phyloP scores from a whole-genome alignment of 35 echinoderm and acorn worm genomes.

The Ptychodera flava region DNA sequence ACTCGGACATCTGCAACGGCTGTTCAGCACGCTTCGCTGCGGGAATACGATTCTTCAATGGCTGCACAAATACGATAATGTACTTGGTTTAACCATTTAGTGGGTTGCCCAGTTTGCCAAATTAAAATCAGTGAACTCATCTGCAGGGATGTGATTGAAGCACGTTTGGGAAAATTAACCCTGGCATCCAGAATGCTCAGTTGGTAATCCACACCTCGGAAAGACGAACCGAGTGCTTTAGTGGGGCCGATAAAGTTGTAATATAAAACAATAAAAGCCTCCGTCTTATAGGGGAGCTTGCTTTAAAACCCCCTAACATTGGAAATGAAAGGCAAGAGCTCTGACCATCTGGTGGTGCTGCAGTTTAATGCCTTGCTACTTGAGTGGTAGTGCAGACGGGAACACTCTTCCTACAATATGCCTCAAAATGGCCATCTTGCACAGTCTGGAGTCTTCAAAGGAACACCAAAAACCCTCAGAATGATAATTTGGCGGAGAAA shows the following conservation, averaged over 20 bases:
- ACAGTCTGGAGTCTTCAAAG: no score
- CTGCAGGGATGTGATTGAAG: neutral
- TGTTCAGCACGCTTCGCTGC: neutral
- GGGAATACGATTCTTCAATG: neutral
- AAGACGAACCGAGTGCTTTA: neutral
- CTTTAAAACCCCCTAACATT: no score
- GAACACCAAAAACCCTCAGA: no score
- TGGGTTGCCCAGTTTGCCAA: neutral
- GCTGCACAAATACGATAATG: neutral
- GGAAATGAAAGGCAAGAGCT: neutral
- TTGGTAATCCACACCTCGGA: neutral
- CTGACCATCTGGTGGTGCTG: neutral
- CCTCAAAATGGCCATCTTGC: no score
- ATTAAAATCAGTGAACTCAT: neutral
- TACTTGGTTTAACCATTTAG: neutral
- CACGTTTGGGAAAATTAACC: neutral
- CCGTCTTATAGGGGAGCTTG: neutral
- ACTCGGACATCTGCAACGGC: no score
- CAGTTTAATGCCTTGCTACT: neutral
- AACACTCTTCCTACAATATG: no score
- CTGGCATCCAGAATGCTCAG: neutral
- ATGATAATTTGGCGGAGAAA: no score
- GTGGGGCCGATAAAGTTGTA: neutral
- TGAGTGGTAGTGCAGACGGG: no score
- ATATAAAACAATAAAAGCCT: neutral